Conservation (phyloP, 2,797 vertebrate species). For the Labroides dimidiatus region DNA sequence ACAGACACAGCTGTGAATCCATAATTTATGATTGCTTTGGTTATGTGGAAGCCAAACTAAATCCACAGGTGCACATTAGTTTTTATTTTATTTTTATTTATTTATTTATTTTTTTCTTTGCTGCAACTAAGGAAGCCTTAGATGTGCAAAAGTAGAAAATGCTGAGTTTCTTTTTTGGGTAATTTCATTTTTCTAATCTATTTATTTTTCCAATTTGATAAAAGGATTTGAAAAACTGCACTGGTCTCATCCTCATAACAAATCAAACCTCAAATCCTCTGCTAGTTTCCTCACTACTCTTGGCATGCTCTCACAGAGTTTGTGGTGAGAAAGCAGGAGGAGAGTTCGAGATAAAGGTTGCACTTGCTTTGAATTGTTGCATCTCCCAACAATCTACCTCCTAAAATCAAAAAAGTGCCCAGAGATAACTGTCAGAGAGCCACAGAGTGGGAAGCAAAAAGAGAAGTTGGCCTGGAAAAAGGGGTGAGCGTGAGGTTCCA, state of each 20-base stretch:
- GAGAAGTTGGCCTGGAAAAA: constrained; percentile 27
- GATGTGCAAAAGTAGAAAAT: constrained; percentile 23
- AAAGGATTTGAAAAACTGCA: constrained; percentile 5
- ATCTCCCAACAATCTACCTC: constrained; percentile 21
- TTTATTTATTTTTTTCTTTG: too few relatives aligned
- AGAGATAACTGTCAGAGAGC: constrained; percentile 38
- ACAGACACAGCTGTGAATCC: constrained; percentile 56
- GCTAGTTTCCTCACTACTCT: constrained; percentile 13
- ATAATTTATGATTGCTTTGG: constrained; percentile 61
- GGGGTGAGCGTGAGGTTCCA: constrained; percentile 16
- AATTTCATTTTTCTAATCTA: too few relatives aligned
- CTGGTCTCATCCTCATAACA: constrained; percentile 21
- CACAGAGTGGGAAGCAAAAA: constrained; percentile 31
- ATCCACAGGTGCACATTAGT: constrained; percentile 51
- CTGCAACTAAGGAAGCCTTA: constrained; percentile 51
- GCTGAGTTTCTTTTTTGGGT: constrained; percentile 22
- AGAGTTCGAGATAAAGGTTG: constrained; percentile 44
- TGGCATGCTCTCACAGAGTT: constrained; percentile 17
- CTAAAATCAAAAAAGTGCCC: constrained; percentile 25
- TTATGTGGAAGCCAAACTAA: constrained; percentile 51
- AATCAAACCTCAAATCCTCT: constrained; percentile 32
- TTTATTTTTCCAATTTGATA: too few relatives aligned
- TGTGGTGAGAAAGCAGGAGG: constrained; percentile 6
- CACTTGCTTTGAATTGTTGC: constrained; percentile 38
- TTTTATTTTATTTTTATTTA: constrained; percentile 10